phyloP scores from a whole-genome alignment of 2,888 invertebrate genomes.

The Choreutis nemorana region DNA sequence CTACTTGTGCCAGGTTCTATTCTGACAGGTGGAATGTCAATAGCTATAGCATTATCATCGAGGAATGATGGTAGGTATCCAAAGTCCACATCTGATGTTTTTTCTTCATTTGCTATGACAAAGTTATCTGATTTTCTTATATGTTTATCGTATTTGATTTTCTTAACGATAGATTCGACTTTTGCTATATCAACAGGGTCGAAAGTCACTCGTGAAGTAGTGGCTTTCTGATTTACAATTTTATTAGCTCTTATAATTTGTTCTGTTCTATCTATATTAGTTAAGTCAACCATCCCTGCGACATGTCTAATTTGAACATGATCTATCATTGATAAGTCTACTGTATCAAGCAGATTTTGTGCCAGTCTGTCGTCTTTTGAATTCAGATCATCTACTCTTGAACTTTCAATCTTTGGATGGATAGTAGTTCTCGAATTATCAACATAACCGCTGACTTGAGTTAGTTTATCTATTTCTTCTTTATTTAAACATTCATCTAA shows the following conservation, averaged over 20 bases:
- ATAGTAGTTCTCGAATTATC: background rate
- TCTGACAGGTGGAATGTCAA: constrained; percentile 17
- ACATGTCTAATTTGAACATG: no score
- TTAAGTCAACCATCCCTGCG: no score
- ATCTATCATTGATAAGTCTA: no score
- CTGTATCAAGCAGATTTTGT: no score
- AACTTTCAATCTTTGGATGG: background rate
- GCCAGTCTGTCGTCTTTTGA: no score
- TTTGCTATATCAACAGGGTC: constrained; percentile 12
- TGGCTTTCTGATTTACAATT: no score
- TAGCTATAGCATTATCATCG: constrained; percentile 9
- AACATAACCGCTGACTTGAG: constrained; percentile 7
- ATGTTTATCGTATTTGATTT: constrained; percentile 13
- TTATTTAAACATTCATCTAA: constrained; percentile 55
- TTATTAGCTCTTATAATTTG: no score
- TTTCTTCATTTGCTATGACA: constrained; percentile 10
- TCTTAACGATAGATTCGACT: constrained; percentile 13
- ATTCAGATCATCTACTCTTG: no score
- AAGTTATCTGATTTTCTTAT: constrained; percentile 12
- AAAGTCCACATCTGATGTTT: constrained; percentile 7
- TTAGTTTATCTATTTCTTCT: constrained; percentile 31
- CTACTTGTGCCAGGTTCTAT: constrained; percentile 19
- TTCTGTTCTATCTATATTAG: no score
- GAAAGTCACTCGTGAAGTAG: no score
- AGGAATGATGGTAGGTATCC: constrained; percentile 13